phyloP scores from a whole-genome alignment of 1,140 invertebrate genomes.

The Drosophila sproati region DNA sequence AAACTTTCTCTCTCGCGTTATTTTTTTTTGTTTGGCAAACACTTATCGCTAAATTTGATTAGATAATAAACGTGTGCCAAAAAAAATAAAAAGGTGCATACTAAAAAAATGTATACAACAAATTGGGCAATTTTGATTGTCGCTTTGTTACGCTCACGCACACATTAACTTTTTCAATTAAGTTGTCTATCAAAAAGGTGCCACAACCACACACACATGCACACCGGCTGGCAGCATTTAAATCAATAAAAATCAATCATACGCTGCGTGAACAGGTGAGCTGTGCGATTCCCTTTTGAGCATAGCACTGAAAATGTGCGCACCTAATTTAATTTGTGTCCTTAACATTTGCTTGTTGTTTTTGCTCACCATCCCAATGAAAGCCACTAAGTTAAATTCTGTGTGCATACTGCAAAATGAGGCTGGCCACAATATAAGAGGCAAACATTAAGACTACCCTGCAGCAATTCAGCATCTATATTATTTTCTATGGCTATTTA shows the following conservation, averaged over 20 bases:
- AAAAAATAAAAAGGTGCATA: conserved; percentile 11
- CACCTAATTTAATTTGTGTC: conserved; percentile 67
- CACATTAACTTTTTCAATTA: conserved; percentile 81
- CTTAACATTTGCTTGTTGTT: conserved; percentile 30
- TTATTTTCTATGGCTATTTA: too few species aligned
- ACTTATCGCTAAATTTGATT: conserved; percentile 65
- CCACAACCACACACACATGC: conserved; percentile 16
- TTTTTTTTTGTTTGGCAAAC: conserved; percentile 30
- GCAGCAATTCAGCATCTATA: not conserved
- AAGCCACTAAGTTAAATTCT: conserved; percentile 51
- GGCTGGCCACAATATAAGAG: not conserved
- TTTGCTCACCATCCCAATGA: conserved; percentile 54
- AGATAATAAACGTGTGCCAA: conserved; percentile 21
- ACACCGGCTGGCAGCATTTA: conserved; percentile 44
- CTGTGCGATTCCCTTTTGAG: conserved; percentile 7
- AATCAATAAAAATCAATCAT: conserved; percentile 81
- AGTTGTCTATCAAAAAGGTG: conserved; percentile 70
- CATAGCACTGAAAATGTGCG: conserved; percentile 50
- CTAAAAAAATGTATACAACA: conserved; percentile 21
- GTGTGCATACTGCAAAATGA: conserved; percentile 1
- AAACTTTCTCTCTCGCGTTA: conserved; percentile 25
- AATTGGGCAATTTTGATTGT: conserved; percentile 41
- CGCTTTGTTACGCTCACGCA: conserved; percentile 41
- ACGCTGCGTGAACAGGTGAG: conserved; percentile 58
- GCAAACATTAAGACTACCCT: not conserved